These are phyloP conservation scores for Drosophila pseudoananassae DNA, from an alignment of 1,140 invertebrate genomes.

Conservation along the genomic window DNA sequence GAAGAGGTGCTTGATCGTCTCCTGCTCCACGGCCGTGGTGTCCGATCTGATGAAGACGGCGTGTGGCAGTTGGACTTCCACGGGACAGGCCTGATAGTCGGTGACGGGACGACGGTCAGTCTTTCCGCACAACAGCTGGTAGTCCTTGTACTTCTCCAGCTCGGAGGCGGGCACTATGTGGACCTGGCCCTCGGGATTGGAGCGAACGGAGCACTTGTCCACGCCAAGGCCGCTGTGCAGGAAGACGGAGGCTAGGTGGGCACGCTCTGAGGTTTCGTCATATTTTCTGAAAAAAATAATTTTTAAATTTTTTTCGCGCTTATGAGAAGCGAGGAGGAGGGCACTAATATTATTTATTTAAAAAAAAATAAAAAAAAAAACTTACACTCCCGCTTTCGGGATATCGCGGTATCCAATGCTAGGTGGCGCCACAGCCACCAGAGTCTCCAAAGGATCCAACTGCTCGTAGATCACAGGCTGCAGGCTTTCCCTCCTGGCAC, in stretches of 20 bases:
- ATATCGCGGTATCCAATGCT: slow-evolving; percentile 47
- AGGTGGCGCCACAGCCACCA: slow-evolving; percentile 70
- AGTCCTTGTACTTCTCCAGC: slow-evolving; percentile 69
- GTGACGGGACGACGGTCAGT: slow-evolving; percentile 68
- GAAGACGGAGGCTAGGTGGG: slow-evolving; percentile 56
- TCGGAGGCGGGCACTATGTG: slow-evolving; percentile 63
- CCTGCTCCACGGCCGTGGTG: slow-evolving; percentile 62
- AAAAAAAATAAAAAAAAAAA: background rate
- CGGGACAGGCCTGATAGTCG: slow-evolving; percentile 65
- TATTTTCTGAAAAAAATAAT: slow-evolving; percentile 50
- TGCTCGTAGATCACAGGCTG: slow-evolving; percentile 72
- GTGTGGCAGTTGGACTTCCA: slow-evolving; percentile 68
- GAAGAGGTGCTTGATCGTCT: slow-evolving; percentile 78
- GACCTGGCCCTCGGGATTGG: slow-evolving; percentile 50
- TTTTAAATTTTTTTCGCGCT: background rate
- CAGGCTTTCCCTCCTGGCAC: slow-evolving; percentile 50
- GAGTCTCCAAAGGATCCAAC: slow-evolving; percentile 53
- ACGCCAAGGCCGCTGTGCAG: slow-evolving; percentile 69
- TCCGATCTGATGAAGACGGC: slow-evolving; percentile 67
- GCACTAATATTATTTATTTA: no score
- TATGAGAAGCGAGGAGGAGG: no score
- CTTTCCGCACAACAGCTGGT: slow-evolving; percentile 68
- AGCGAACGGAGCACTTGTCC: slow-evolving; percentile 40
- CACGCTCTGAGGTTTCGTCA: slow-evolving; percentile 51
- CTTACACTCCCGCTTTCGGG: slow-evolving; percentile 71